Evolutionary conservation across 2,888 invertebrate species (phyloP), one percentile per base, ranked within the genome.

Genomic region (Acanthacorydalis orientalis): DNA sequence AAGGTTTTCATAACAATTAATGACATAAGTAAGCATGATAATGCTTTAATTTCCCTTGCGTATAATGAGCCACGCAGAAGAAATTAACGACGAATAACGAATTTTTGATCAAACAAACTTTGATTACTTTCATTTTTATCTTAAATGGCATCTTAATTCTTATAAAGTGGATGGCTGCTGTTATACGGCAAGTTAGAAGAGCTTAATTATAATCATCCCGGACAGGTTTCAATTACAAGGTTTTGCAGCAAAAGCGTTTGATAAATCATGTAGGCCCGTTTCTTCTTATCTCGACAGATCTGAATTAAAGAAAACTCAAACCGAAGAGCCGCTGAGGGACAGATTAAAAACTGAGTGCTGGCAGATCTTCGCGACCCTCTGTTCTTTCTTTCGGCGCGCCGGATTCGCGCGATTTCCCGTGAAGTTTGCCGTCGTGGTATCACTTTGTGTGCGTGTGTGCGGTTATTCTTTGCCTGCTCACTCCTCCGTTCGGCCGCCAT

Each of bases 191-290:
- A 54, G 54, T 54, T 53, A 56, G 54, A 55, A 54, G 53, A 51
- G 53, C 56, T 56, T 56, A 53, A 55, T 54, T 54, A 56, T 54
- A 55, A 56, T 56, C 50, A 53, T 51, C 51, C 51, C 41, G 50
- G 54, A 53, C 56, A 54, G 56, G 54, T 56, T 56, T 34, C 46
- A 16, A 46, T 11, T 14, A 37, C 48, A 44, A 42, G 45, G 45
- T 32, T 41, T 11, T 33, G 43, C 33, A 32, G 43, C 31, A 38
- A 12, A 38, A 39, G 15, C 34, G 31, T 14, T 43, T 16, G 42
- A 40, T 32, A 41, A 34, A 31, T 15, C 34, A n/a, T 34, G 37
- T 32, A 38, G 32, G 15, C 12, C 39, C 31, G 37, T n/a, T 38
- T 31, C 32, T 15, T 16, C 39, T n/a, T 46, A 31, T 46, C 12